These are phyloP conservation scores for Columba livia DNA, from an alignment of 2,113 vertebrate species.

Conservation along the genomic window DNA sequence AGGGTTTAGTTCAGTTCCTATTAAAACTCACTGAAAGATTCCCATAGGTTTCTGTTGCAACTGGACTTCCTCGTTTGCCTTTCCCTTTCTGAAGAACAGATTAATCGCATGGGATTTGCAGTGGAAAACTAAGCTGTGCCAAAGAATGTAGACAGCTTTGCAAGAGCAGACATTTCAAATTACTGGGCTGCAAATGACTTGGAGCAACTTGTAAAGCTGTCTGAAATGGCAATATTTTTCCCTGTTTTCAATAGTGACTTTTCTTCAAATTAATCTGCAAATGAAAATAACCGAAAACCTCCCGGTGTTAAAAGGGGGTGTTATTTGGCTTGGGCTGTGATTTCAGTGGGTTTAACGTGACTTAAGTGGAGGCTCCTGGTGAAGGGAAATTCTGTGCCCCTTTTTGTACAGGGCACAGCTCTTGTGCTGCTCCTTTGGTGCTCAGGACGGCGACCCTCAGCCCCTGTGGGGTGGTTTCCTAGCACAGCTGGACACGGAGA, in stretches of 20 bases:
- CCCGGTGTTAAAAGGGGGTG: neutral
- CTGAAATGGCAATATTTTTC: conserved; percentile 20
- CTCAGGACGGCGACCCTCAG: neutral
- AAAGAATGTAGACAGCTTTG: conserved; percentile 47
- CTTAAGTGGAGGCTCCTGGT: neutral
- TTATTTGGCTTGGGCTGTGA: neutral
- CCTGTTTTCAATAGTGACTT: neutral
- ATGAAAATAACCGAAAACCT: neutral
- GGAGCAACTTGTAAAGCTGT: conserved; percentile 6
- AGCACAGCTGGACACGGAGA: fast-evolving
- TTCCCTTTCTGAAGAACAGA: conserved; percentile 6
- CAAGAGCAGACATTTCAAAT: conserved; percentile 15
- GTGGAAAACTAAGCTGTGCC: neutral
- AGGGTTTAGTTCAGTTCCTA: neutral
- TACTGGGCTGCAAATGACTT: neutral
- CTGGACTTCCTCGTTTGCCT: neutral
- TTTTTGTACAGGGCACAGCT: neutral
- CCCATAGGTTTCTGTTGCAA: neutral
- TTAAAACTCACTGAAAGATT: neutral
- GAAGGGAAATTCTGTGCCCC: neutral
- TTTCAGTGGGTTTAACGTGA: neutral
- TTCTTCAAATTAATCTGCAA: neutral
- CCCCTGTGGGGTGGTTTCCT: fast-evolving
- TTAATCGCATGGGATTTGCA: neutral
- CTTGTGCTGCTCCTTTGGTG: neutral